These are phyloP conservation scores for Mechanitis mazaeus DNA, from an alignment of 2,888 invertebrate species.

Conservation along the genomic window DNA sequence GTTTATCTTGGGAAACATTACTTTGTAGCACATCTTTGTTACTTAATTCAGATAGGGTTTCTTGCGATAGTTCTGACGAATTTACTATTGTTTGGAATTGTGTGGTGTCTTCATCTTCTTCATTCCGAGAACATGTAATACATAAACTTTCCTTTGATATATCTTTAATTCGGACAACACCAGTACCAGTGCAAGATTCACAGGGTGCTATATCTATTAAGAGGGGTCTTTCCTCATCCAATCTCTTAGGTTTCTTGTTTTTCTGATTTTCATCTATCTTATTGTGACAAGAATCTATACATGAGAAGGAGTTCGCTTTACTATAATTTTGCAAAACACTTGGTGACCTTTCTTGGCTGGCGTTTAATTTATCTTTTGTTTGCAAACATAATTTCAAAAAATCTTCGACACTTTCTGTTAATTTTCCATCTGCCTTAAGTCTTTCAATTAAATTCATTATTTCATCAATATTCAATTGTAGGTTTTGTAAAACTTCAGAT, in stretches of 20 bases:
- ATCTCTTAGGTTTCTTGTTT: neutral
- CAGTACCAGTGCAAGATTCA: slow-evolving; percentile 15
- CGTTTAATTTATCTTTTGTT: slow-evolving; percentile 34
- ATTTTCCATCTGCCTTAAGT: slow-evolving; percentile 34
- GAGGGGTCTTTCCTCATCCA: slow-evolving; percentile 10
- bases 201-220: slow-evolving; percentile 3
- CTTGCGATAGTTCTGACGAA: neutral
- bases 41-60: too few relatives aligned
- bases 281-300: slow-evolving; percentile 14
- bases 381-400: slow-evolving; percentile 35
- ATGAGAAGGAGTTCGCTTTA: slow-evolving; percentile 2
- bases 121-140: slow-evolving; percentile 5
- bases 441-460: slow-evolving; percentile 35
- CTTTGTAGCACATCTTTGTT: too few relatives aligned
- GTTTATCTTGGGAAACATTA: too few relatives aligned
- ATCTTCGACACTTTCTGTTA: slow-evolving; percentile 34
- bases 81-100: neutral
- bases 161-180: slow-evolving; percentile 8
- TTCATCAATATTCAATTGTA: slow-evolving; percentile 35
- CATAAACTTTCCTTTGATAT: slow-evolving; percentile 18
- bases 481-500: slow-evolving; percentile 28
- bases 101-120: neutral
- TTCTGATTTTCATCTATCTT: slow-evolving; percentile 1
- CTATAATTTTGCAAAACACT: slow-evolving; percentile 11
- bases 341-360: slow-evolving; percentile 16